These are phyloP conservation scores for Xestia ashworthii DNA, from an alignment of 2,888 invertebrate genomes.

Conservation along the genomic window DNA sequence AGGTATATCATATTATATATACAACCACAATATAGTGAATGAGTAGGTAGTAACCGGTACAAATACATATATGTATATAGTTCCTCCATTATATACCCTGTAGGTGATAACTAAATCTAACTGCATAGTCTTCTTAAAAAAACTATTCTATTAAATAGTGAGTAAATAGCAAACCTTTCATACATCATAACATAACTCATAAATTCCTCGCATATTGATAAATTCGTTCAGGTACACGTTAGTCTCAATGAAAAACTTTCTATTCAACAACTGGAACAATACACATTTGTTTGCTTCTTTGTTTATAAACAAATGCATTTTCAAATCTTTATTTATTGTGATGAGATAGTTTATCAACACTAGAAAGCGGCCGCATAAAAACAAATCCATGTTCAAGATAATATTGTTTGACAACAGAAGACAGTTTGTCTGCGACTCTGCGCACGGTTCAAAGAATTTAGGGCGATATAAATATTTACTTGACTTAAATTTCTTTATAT, in stretches of 20 bases:
- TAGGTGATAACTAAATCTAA: background rate
- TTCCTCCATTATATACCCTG: too few species aligned
- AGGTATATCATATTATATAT: too few species aligned
- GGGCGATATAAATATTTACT: conserved; percentile 38
- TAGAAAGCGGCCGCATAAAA: conserved; percentile 34
- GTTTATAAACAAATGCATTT: conserved; percentile 40
- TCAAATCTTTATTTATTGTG: conserved; percentile 38
- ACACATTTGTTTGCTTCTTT: conserved; percentile 7
- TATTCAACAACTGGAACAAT: conserved; percentile 20
- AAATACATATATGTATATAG: too few species aligned
- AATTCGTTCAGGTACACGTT: background rate
- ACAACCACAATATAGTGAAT: too few species aligned
- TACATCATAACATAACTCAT: background rate
- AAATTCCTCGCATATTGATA: background rate
- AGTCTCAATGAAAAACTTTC: conserved; percentile 1
- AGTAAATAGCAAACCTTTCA: background rate
- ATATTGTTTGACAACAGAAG: conserved; percentile 48
- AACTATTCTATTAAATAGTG: background rate
- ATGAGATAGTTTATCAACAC: conserved; percentile 45
- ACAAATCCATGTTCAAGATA: conserved; percentile 58
- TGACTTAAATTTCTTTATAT: conserved; percentile 28
- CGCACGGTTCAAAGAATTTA: conserved; percentile 37
- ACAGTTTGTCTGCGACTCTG: conserved; percentile 23
- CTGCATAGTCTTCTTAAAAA: background rate
- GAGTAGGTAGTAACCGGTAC: too few species aligned